These are phyloP conservation scores for Trichonephila clavipes DNA, from an alignment of 1,140 invertebrate species.

Conservation along the genomic window DNA sequence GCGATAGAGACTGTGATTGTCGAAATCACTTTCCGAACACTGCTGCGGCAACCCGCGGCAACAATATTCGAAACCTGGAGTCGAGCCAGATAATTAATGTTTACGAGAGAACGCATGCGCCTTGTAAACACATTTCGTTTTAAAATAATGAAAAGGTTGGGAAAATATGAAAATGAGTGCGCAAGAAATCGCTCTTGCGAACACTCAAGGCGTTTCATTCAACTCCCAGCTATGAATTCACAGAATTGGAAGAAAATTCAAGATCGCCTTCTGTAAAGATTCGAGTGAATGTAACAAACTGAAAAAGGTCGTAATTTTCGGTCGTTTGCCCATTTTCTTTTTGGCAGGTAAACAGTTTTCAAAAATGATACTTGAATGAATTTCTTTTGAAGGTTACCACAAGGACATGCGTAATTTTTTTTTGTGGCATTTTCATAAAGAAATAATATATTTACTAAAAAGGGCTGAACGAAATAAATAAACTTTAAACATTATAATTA, in stretches of 20 bases:
- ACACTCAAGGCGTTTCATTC: conserved; percentile 43
- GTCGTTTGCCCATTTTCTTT: background rate
- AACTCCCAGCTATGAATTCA: conserved; percentile 2
- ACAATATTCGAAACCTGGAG: background rate
- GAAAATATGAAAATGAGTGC: background rate
- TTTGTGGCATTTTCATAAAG: too few relatives aligned
- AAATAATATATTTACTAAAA: too few relatives aligned
- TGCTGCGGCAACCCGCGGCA: background rate
- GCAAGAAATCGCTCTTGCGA: background rate
- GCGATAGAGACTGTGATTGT: background rate
- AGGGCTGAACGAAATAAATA: too few relatives aligned
- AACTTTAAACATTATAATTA: too few relatives aligned
- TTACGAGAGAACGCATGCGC: background rate
- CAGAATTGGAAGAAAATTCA: background rate
- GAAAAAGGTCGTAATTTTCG: background rate
- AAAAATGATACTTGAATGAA: too few relatives aligned
- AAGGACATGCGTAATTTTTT: too few relatives aligned
- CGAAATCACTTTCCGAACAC: background rate
- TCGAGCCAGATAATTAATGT: background rate
- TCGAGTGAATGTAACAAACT: background rate
- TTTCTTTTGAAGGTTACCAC: background rate
- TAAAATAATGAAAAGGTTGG: background rate
- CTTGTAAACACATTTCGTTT: background rate
- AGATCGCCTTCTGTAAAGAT: background rate
- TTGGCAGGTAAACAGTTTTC: background rate